phyloP scores from a whole-genome alignment of 2,888 invertebrate genomes.

The Eristalis pertinax region DNA sequence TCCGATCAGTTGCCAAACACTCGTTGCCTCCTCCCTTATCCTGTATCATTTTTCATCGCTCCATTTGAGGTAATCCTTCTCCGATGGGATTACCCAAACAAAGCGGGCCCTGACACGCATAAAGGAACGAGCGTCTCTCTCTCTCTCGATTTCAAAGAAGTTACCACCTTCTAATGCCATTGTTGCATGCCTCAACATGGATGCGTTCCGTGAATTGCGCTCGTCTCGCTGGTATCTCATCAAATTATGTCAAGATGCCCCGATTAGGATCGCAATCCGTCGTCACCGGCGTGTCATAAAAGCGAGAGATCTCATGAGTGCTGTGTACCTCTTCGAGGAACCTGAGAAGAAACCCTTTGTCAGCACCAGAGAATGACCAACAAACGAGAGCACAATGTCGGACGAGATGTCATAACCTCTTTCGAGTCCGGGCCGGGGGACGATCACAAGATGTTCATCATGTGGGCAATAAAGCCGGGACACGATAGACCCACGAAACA shows the following conservation, averaged over 20 bases:
- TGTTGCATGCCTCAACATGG: constrained; percentile 64
- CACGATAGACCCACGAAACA: background rate
- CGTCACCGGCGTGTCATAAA: constrained; percentile 32
- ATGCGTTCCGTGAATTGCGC: constrained; percentile 5
- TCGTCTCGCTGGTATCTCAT: constrained; percentile 17
- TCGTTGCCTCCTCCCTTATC: constrained; percentile 44
- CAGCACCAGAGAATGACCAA: background rate
- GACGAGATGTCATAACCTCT: background rate
- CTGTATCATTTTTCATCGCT: constrained; percentile 63
- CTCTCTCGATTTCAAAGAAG: constrained; percentile 62
- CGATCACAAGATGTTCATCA: too few species aligned
- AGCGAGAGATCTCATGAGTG: background rate
- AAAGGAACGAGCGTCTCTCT: constrained; percentile 1
- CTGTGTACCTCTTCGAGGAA: background rate
- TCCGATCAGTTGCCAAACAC: constrained; percentile 21
- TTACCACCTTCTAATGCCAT: constrained; percentile 66
- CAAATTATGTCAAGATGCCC: constrained; percentile 54
- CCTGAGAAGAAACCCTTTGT: background rate
- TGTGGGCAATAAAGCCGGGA: too few species aligned
- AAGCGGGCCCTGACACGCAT: constrained; percentile 4
- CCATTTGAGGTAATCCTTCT: constrained; percentile 63
- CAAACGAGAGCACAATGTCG: background rate
- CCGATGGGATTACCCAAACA: constrained; percentile 42
- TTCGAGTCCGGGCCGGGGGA: background rate
- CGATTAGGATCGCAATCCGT: constrained; percentile 48